Base-by-base conservation (phyloP, 1,140 invertebrate species). In the Araneus ventricosus region DNA sequence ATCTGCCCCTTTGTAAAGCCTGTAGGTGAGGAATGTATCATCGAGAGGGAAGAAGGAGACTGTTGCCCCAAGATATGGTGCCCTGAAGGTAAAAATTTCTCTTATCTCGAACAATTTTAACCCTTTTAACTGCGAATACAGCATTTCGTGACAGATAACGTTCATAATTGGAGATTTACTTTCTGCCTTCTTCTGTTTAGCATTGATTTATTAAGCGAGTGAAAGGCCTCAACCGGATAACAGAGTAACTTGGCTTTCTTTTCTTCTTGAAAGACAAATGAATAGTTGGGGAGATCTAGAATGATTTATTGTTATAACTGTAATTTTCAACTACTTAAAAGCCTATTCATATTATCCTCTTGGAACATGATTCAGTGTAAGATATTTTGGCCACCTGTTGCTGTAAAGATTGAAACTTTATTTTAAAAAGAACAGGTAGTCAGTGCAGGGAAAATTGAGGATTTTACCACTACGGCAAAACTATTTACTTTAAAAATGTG, bases 21-120 rank as follows among this genome's bases (percentile, higher is more conserved):
- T 37, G 98, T 99, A 94, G 98, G 98, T 93, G 97, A 98, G 94
- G 97, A 98, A 95, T 99, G 98, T 95, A 98, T 97, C 41, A 97
- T 98, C 37, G 98, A 98, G 95, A 99, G 98, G 95, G 97, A 97
- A 93, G 97, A 97, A 57, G 98, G 98, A 94, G 98, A 99, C 95
- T 99, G 98, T 95, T 99, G 98, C 95, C 98, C 98, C 52, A 97
- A 98, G 94, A 98, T 99, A 94, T 98, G 97, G 45, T 99, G 98
- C 95, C 98, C 98, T 52, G 97, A 98, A 96, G 97, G 97, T 98
- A 88, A 91, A 67, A 91, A 80, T 52, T 34, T 27, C 22, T 70
- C 30, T 70, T 70, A 70, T 89, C 67, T 67, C 24, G 34, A 22
- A 30, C 70, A 75, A 75, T 75, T 75, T 75, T 75, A 34, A 75